Base-by-base conservation (phyloP, 2,797 vertebrate genomes). In the Crocodylus rhombifer region DNA sequence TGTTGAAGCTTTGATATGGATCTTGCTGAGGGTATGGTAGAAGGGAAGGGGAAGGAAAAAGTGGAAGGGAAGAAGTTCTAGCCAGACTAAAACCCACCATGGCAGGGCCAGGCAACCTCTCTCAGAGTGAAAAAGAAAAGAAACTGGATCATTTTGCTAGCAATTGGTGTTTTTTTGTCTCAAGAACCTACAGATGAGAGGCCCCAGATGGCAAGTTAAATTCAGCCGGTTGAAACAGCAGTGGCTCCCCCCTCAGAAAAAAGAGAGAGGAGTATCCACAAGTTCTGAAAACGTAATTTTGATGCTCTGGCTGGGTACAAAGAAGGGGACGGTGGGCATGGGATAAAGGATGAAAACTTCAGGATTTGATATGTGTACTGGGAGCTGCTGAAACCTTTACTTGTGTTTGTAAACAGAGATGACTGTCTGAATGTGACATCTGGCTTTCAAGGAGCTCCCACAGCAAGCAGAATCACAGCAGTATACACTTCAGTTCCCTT, bases 1-100 rank as follows among this genome's bases (percentile, higher is more conserved):
- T 96, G 81, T 87, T 93, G 92, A 92, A 84, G 92, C 97, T 98
- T 98, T 98, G 97, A 98, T 98, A 98, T 97, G 96, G 96, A 97
- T 96, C 96, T 95, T 95, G 88, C 95, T 33, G 23, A 64, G 95
- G 91, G 90, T 86, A 55, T 14, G 77, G 82, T 87, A 86, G 96
- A 93, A 4, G 42, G 77, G 69, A 20, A 82, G 84, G 26, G 63
- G 77, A 69, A 73, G 73, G n/a, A 78, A 42, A 42, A 42, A 42
- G 82, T 88, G 86, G 96, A 93, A 4, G 2, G 77, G 77, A 77
- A 94, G 96, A 95, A 93, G 89, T 88, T 95, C 94, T 95, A 84
- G 74, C 80, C 94, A 96, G 95, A 94, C 95, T 96, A 96, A 97
- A 97, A 94, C 94, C 94, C 97, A 97, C 97, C 95, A 3, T 95